Evolutionary conservation across 2,888 invertebrate species (phyloP).

Genomic region (Caenorhabditis wallacei): DNA sequence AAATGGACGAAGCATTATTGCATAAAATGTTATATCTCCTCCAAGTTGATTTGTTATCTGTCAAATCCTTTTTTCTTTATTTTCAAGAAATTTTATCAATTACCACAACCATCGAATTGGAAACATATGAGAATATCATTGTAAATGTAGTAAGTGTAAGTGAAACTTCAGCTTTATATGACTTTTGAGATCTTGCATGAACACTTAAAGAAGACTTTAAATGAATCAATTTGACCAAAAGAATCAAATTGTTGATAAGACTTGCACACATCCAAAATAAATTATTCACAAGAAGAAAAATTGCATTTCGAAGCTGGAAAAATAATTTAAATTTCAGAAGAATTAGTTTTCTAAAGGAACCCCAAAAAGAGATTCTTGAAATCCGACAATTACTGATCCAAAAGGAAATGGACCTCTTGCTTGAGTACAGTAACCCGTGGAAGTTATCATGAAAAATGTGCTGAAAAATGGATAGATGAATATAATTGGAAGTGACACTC

Average conservation of each 20-base stretch:
- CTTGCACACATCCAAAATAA: constrained; percentile 33
- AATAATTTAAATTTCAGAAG: not conserved
- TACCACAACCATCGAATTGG: constrained; percentile 37
- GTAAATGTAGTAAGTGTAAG: constrained; percentile 48
- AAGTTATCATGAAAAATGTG: constrained; percentile 42
- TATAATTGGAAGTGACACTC: constrained; percentile 25
- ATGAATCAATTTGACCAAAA: constrained; percentile 34
- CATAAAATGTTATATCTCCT: constrained; percentile 24
- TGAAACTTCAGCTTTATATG: constrained; percentile 36
- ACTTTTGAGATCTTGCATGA: constrained; percentile 9
- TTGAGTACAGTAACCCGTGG: constrained; percentile 41
- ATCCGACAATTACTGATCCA: constrained; percentile 34
- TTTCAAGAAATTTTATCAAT: not conserved
- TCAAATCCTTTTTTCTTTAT: not conserved
- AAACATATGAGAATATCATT: constrained; percentile 48
- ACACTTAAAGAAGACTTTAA: not conserved
- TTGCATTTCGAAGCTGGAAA: constrained; percentile 24
- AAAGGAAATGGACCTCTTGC: constrained; percentile 30
- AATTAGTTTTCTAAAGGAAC: not conserved
- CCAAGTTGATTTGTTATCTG: constrained; percentile 35
- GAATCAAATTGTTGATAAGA: constrained; percentile 18
- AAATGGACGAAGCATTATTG: constrained; percentile 56
- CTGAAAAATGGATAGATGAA: constrained; percentile 34
- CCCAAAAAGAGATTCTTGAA: constrained; percentile 12
- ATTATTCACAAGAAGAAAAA: constrained; percentile 29